Conservation (phyloP, 2,888 invertebrate genomes). For the Toxonevra muliebris region DNA sequence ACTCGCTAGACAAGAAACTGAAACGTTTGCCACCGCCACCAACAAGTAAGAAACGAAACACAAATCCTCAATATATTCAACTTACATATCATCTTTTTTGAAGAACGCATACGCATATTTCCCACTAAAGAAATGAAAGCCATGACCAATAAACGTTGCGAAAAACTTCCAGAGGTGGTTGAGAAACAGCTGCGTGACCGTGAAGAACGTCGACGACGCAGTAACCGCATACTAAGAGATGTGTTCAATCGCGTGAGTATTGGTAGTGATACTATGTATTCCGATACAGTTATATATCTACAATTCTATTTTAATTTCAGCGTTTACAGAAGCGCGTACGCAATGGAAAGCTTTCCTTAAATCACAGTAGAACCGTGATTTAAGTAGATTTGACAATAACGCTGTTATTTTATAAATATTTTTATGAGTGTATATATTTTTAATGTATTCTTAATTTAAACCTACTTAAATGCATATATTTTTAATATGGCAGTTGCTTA, state of each 20-base stretch:
- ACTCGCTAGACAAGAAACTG: slow-evolving; percentile 54
- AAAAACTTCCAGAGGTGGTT: slow-evolving; percentile 77
- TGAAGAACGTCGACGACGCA: slow-evolving; percentile 71
- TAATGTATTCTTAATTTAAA: slow-evolving; percentile 16
- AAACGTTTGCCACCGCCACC: slow-evolving; percentile 61
- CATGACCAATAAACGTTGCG: slow-evolving; percentile 72
- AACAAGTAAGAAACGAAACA: slow-evolving; percentile 53
- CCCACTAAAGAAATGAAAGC: slow-evolving; percentile 71
- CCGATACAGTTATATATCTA: background rate
- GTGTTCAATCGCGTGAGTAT: slow-evolving; percentile 76
- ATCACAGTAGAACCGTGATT: slow-evolving; percentile 61
- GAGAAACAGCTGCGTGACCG: slow-evolving; percentile 70
- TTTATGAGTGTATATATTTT: slow-evolving; percentile 13
- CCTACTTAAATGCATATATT: background rate
- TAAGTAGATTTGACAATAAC: slow-evolving; percentile 35
- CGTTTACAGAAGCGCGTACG: slow-evolving; percentile 61
- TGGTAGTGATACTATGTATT: background rate
- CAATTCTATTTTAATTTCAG: slow-evolving; percentile 43
- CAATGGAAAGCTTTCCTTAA: slow-evolving; percentile 58
- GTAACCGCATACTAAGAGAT: slow-evolving; percentile 79
- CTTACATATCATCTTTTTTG: slow-evolving; percentile 23
- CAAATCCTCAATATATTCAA: background rate
- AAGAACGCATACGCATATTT: slow-evolving; percentile 67
- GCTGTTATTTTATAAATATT: background rate
- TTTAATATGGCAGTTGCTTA: no score